Evolutionary conservation across 2,888 invertebrate species (phyloP).

Genomic region (Aquatica leii): DNA sequence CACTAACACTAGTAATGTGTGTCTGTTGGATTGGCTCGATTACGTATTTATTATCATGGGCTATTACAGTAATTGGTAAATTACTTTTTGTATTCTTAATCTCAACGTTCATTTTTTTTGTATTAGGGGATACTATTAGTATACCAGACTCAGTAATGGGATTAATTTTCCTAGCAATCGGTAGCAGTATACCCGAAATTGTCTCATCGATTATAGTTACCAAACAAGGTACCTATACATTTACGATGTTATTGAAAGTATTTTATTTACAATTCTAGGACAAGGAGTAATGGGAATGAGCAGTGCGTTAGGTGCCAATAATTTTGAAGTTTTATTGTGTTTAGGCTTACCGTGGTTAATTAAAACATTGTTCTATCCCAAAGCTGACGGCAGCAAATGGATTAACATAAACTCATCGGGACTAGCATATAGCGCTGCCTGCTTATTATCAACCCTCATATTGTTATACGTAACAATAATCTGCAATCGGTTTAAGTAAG

Average conservation of each 20-base stretch:
- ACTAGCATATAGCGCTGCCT: slow-evolving; percentile 74
- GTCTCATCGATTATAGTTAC: slow-evolving; percentile 82
- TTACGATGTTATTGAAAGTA: no score
- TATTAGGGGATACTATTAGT: slow-evolving; percentile 72
- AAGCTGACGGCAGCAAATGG: slow-evolving; percentile 63
- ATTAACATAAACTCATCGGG: slow-evolving; percentile 76
- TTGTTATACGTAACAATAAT: slow-evolving; percentile 70
- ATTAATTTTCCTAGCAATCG: slow-evolving; percentile 79
- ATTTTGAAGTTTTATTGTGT: slow-evolving; percentile 77
- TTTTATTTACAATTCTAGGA: no score
- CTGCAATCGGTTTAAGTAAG: slow-evolving; percentile 66
- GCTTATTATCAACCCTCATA: slow-evolving; percentile 72
- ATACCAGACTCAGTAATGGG: slow-evolving; percentile 84
- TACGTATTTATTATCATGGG: slow-evolving; percentile 81
- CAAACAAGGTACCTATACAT: slow-evolving; percentile 68
- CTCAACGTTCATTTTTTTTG: no score
- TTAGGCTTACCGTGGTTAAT: slow-evolving; percentile 78
- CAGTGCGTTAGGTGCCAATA: slow-evolving; percentile 80
- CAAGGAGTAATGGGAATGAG: slow-evolving; percentile 78
- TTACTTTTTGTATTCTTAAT: no score
- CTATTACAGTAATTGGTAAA: slow-evolving; percentile 78
- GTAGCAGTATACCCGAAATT: slow-evolving; percentile 83
- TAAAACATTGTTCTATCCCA: slow-evolving; percentile 68
- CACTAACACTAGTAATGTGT: slow-evolving; percentile 75
- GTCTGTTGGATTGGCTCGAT: slow-evolving; percentile 77